phyloP scores from a whole-genome alignment of 1,140 invertebrate genomes.

The Phthorimaea operculella region DNA sequence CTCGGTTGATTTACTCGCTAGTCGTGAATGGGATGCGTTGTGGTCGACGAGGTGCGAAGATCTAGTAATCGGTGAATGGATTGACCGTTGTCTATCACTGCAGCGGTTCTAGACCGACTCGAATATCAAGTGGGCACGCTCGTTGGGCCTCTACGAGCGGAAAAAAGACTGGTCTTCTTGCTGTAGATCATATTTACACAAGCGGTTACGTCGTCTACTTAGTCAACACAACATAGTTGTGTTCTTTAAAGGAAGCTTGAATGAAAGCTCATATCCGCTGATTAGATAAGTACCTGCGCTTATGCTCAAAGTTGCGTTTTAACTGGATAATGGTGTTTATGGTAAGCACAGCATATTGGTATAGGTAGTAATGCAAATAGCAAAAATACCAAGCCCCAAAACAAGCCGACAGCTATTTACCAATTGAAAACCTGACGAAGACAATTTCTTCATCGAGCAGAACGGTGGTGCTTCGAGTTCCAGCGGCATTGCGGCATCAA shows the following conservation, averaged over 20 bases:
- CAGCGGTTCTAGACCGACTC: conserved; percentile 24
- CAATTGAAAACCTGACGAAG: neutral
- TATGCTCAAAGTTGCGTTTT: too few relatives aligned
- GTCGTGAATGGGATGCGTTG: conserved; percentile 62
- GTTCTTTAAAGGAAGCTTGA: too few relatives aligned
- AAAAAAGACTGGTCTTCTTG: too few relatives aligned
- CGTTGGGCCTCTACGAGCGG: neutral
- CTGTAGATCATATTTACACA: too few relatives aligned
- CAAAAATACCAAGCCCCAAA: neutral
- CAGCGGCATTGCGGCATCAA: neutral
- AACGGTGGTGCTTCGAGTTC: neutral
- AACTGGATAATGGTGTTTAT: too few relatives aligned
- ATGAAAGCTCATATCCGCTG: too few relatives aligned
- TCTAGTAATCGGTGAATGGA: conserved; percentile 58
- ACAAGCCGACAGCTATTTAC: neutral
- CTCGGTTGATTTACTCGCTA: conserved; percentile 59
- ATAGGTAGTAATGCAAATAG: too few relatives aligned
- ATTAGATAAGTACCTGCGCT: too few relatives aligned
- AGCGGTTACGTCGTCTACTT: too few relatives aligned
- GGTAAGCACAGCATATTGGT: too few relatives aligned
- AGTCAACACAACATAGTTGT: too few relatives aligned
- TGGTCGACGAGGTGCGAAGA: conserved; percentile 57
- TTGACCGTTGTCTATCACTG: conserved; percentile 28
- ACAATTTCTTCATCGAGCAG: neutral
- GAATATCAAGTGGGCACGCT: conserved; percentile 26